Percentiles rank a stretch among this genome's conserved stretches.
These are phyloP conservation scores for Brachionus plicatilis DNA, from an alignment of 1,140 invertebrate genomes.

Conservation along the genomic window DNA sequence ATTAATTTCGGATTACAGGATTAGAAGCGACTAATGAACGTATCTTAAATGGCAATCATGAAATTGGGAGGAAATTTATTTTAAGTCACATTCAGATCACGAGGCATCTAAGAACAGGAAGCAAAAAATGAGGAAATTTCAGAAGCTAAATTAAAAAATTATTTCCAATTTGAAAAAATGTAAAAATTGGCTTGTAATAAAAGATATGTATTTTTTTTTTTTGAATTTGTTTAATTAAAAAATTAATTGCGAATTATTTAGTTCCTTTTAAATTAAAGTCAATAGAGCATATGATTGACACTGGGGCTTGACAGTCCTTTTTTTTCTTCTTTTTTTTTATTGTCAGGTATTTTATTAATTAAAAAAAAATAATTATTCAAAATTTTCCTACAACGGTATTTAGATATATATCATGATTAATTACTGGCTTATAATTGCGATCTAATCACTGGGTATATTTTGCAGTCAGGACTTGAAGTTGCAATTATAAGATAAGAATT, in stretches of 20 bases:
- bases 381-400: constrained; percentile 12
- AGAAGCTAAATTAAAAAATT: not conserved
- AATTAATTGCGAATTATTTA: constrained; percentile 24
- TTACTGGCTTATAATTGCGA: constrained; percentile 24
- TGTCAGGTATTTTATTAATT: constrained; percentile 18
- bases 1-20: not conserved
- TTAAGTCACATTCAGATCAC: not conserved
- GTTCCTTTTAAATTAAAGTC: constrained; percentile 2
- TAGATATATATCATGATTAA: constrained; percentile 22
- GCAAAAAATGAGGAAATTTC: constrained; percentile 10
- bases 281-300: constrained; percentile 13
- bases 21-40: not conserved
- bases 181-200: not conserved
- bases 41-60: constrained; percentile 5
- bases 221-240: constrained; percentile 18
- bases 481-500: constrained; percentile 33
- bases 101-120: not conserved
- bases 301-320: not conserved
- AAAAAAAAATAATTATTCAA: constrained; percentile 24
- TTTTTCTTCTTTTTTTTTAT: not conserved
- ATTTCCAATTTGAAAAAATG: not conserved
- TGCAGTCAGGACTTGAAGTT: not conserved
- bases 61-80: not conserved
- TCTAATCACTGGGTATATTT: not conserved
- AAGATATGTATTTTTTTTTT: not conserved